Evolutionary conservation across 2,797 vertebrate genomes (phyloP).

Genomic region (Onychomys arenicola): DNA sequence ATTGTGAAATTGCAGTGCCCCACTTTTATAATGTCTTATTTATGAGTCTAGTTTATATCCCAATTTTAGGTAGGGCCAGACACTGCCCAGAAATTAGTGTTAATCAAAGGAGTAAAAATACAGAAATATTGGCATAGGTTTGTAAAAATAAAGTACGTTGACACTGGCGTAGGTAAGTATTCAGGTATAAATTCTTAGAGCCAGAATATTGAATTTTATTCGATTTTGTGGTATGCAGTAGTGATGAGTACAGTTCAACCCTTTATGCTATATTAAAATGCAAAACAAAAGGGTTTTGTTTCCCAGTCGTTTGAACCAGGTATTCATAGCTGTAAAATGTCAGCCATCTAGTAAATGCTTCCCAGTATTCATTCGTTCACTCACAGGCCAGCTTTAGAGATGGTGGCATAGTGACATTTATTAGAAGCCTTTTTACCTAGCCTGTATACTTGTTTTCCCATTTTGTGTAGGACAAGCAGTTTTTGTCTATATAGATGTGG

Average conservation of each 20-base stretch:
- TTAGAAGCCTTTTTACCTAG: constrained; percentile 54
- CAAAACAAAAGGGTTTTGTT: constrained; percentile 48
- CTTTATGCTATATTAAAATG: constrained; percentile 25
- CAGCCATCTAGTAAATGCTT: constrained; percentile 63
- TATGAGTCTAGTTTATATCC: constrained; percentile 54
- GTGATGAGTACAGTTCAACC: background rate
- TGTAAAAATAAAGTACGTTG: constrained; percentile 12
- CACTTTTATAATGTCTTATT: constrained; percentile 43
- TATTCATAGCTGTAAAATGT: constrained; percentile 61
- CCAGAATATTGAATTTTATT: constrained; percentile 45
- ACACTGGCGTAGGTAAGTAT: constrained; percentile 46
- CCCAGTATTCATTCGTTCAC: constrained; percentile 50
- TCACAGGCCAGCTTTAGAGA: constrained; percentile 55
- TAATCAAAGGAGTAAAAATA: constrained; percentile 55
- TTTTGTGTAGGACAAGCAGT: constrained; percentile 56
- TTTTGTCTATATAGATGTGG: constrained; percentile 44
- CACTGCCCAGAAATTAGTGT: constrained; percentile 55
- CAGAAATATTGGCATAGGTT: background rate
- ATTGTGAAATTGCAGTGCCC: constrained; percentile 48
- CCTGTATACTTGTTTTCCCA: constrained; percentile 43
- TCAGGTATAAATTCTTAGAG: constrained; percentile 62
- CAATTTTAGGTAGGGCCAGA: constrained; percentile 17
- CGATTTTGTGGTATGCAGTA: constrained; percentile 31
- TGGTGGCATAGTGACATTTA: constrained; percentile 31
- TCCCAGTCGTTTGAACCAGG: constrained; percentile 54